Evolutionary conservation across 2,113 vertebrate genomes (phyloP).

Genomic region (Pyrgilauda ruficollis): DNA sequence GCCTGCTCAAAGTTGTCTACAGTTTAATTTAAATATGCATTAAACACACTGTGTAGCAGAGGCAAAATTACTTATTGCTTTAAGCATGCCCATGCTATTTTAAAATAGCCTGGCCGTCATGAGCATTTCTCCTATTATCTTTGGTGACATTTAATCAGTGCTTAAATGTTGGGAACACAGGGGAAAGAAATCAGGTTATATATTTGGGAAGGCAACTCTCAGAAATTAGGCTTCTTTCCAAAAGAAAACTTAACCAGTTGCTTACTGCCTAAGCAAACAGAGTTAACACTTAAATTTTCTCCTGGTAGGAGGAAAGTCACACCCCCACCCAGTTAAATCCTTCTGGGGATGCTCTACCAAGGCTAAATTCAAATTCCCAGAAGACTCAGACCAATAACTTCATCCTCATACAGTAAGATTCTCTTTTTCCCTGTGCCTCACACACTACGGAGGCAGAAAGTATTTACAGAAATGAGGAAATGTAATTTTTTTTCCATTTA

Average conservation of each 20-base stretch:
- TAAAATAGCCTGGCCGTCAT: constrained; percentile 62
- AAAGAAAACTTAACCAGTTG: constrained; percentile 34
- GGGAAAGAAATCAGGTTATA: constrained; percentile 57
- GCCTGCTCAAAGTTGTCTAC: constrained; percentile 49
- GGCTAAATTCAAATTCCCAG: not conserved
- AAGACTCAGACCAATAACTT: not conserved
- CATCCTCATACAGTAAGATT: not conserved
- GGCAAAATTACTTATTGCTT: constrained; percentile 63
- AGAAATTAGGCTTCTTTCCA: constrained; percentile 57
- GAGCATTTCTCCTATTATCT: constrained; percentile 65
- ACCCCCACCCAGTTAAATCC: not conserved
- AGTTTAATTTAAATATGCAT: constrained; percentile 57
- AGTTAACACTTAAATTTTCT: not conserved
- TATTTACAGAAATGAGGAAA: constrained; percentile 62
- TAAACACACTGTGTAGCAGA: constrained; percentile 46
- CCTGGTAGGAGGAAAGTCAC: not conserved
- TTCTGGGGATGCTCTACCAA: not conserved
- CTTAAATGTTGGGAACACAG: constrained; percentile 52
- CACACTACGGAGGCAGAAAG: not conserved
- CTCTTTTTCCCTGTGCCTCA: not conserved
- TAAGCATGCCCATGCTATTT: constrained; percentile 67
- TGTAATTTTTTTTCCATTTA: not conserved
- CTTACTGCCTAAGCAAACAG: not conserved
- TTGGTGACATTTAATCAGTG: constrained; percentile 66
- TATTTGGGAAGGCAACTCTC: constrained; percentile 45